phyloP scores from a whole-genome alignment of 2,888 invertebrate genomes.

The Ormyrus nitidulus region DNA sequence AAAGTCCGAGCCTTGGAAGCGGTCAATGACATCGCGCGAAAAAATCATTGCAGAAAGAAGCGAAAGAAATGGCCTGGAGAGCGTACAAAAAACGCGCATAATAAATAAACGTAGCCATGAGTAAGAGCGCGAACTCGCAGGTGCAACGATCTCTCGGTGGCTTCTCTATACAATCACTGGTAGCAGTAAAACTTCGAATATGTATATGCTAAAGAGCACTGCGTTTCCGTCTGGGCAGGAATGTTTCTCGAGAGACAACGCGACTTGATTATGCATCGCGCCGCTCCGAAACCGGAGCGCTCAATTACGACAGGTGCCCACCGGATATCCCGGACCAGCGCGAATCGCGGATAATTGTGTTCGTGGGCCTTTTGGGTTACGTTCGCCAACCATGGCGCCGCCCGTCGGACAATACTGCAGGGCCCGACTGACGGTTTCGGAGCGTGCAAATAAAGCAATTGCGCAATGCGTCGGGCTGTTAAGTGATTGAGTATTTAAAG shows the following conservation, averaged over 20 bases:
- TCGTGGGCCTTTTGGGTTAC: conserved; percentile 10
- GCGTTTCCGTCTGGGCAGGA: conserved; percentile 17
- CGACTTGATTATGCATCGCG: conserved; percentile 37
- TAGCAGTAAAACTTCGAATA: not conserved
- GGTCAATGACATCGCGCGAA: conserved; percentile 31
- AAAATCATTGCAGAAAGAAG: not conserved
- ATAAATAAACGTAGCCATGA: conserved; percentile 42
- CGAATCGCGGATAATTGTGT: conserved; percentile 21
- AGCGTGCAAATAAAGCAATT: too few species aligned
- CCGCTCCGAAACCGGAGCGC: not conserved
- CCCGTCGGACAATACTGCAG: too few species aligned
- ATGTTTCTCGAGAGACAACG: conserved; percentile 11
- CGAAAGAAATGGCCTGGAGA: too few species aligned
- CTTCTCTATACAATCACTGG: too few species aligned
- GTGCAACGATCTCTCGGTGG: conserved; percentile 29
- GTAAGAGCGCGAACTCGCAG: conserved; percentile 38
- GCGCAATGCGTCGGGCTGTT: too few species aligned
- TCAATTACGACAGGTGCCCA: conserved; percentile 32
- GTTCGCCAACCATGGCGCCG: not conserved
- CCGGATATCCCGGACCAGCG: conserved; percentile 23
- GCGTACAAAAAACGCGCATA: conserved; percentile 7
- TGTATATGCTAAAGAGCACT: not conserved
- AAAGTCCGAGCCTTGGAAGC: conserved; percentile 5
- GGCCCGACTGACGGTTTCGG: too few species aligned
- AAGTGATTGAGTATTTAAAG: too few species aligned